Conservation (phyloP, 1,140 invertebrate genomes). For the Aphidius ervi region DNA sequence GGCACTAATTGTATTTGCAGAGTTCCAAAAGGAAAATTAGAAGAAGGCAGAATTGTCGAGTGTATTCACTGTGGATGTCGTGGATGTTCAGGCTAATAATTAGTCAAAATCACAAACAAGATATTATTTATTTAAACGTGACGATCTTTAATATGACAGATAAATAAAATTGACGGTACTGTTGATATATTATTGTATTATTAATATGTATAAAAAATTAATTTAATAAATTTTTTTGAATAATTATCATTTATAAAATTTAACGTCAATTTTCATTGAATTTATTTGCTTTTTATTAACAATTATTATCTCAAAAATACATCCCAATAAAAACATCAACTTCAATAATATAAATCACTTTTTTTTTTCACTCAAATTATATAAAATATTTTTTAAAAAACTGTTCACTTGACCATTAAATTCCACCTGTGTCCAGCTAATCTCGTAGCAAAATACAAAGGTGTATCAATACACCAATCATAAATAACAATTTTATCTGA, state of each 20-base stretch:
- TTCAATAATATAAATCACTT: neutral
- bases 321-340: neutral
- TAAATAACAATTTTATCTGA: constrained; percentile 34
- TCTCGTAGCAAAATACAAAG: constrained; percentile 30
- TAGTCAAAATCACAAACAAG: no score
- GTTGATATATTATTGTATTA: no score
- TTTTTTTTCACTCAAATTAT: neutral
- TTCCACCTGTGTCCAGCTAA: constrained; percentile 32
- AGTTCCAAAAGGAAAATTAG: constrained; percentile 96
- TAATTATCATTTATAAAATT: no score
- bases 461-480: constrained; percentile 31
- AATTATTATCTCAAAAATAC: neutral
- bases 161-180: no score
- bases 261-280: no score
- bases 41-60: constrained; percentile 96
- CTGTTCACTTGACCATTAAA: constrained; percentile 23
- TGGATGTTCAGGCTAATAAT: constrained; percentile 77
- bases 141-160: no score
- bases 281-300: no score
- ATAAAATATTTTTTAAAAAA: neutral
- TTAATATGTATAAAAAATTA: no score
- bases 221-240: no score
- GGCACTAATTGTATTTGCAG: constrained; percentile 99
- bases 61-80: constrained; percentile 96
- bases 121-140: no score